Evolutionary conservation across 2,113 vertebrate species (phyloP), one percentile per base, ranked within the genome.

Genomic region (Noctilio leporinus): DNA sequence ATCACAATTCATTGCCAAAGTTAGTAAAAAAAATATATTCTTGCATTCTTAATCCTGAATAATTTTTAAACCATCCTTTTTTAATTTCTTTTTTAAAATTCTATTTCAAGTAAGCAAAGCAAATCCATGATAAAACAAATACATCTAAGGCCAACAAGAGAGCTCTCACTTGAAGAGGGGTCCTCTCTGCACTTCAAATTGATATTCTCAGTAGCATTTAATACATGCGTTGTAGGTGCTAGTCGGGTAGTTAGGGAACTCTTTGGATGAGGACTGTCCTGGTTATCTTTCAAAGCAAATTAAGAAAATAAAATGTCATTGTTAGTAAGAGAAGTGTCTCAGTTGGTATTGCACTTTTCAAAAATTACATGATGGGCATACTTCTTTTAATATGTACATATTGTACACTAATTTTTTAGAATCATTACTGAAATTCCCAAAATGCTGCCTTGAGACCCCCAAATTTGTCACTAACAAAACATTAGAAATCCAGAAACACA

Each of bases 201-300:
- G 92, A 97, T 93, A 83, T 97, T 97, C 88, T 97, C 97, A 62
- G 97, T 97, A 76, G 97, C 97, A 94, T 97, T 97, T 95, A 97
- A 83, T 49, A 97, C 92, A 55, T 96, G 97, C 14, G 24, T 33
- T 91, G 96, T 91, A 86, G 95, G 62, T 75, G 81, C 67, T 80
- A 93, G 88, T 88, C 91, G 67, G 53, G 92, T 86, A 75, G 96
- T 80, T 76, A 96, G 85, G 76, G 94, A 91, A 86, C 14, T 24
- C 95, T 96, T 97, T 86, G 84, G 94, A 86, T 97, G 96, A 92
- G 86, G 64, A 70, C 82, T 97, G 77, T 93, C 88, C 90, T 86
- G 95, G 81, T 94, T 95, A 73, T 96, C 96, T 97, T 97, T 97
- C 93, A 92, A 97, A 94, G 84, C 33, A 95, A 94, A 95, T 94